Conservation (phyloP, 2,888 invertebrate genomes). For the Odontomyia ornata region DNA sequence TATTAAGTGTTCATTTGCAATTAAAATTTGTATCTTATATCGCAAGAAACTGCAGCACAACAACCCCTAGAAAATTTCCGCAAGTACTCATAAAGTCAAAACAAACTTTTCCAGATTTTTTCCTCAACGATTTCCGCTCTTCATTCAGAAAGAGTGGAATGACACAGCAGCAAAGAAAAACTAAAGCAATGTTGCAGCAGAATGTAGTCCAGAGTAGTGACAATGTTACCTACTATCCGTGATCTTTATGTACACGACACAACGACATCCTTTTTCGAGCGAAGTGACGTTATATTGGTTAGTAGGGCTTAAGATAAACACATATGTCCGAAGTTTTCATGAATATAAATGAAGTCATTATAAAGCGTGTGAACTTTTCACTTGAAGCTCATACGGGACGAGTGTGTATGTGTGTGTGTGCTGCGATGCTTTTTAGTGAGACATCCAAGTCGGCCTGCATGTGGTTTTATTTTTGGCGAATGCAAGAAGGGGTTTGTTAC, state of each 20-base stretch:
- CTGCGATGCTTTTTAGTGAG: background rate
- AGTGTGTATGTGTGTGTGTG: background rate
- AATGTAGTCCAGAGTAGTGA: conserved; percentile 16
- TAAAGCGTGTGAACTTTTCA: conserved; percentile 48
- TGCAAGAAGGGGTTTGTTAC: no score
- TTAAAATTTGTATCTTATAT: no score
- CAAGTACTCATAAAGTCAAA: background rate
- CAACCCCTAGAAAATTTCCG: background rate
- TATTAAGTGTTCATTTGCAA: no score
- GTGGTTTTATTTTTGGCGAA: no score
- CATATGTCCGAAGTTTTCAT: conserved; percentile 50
- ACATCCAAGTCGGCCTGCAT: no score
- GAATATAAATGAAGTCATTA: conserved; percentile 51
- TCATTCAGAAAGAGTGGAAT: no score
- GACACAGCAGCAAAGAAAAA: background rate
- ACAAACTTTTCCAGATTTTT: background rate
- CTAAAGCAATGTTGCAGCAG: conserved; percentile 3
- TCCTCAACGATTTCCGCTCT: background rate
- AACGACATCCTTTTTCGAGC: conserved; percentile 27
- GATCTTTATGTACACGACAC: background rate
- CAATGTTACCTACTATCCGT: conserved; percentile 31
- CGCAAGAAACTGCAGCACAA: no score
- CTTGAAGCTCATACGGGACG: conserved; percentile 17
- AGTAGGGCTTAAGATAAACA: conserved; percentile 50
- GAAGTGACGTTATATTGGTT: conserved; percentile 46